Evolutionary conservation across 2,888 invertebrate species (phyloP).

Genomic region (Onchidella celtica): DNA sequence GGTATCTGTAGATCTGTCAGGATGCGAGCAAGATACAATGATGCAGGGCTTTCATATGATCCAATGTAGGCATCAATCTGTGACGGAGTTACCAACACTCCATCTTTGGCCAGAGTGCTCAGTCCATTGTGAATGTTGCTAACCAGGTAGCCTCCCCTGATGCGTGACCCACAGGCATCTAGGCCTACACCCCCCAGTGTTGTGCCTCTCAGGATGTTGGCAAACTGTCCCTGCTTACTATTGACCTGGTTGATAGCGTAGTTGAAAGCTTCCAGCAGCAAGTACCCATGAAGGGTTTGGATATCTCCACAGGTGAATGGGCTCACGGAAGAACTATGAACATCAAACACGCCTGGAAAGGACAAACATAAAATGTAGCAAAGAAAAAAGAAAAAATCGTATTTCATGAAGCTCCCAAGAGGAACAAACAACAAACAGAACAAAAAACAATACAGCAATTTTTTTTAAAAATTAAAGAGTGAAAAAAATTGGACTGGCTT

Average conservation of each 20-base stretch:
- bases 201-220: constrained; percentile 65
- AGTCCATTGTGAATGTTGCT: constrained; percentile 73
- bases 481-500: no score
- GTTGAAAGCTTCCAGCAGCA: constrained; percentile 76
- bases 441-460: no score
- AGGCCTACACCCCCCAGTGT: constrained; percentile 73
- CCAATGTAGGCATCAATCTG: constrained; percentile 73
- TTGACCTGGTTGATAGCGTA: constrained; percentile 73
- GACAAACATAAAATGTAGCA: background rate
- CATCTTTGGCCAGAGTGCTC: constrained; percentile 59
- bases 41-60: constrained; percentile 66
- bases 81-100: constrained; percentile 57
- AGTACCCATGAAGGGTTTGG: constrained; percentile 73
- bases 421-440: no score
- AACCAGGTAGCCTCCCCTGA: constrained; percentile 72
- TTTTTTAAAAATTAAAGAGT: no score
- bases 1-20: constrained; percentile 71
- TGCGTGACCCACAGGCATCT: constrained; percentile 73
- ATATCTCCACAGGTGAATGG: constrained; percentile 74
- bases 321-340: constrained; percentile 63
- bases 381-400: no score
- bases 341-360: constrained; percentile 75
- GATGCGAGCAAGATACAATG: constrained; percentile 69
- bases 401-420: no score
- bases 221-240: constrained; percentile 71